Evolutionary conservation across 92 coral and sea anemone genomes (phyloP).

Genomic region (Epizoanthus ramosus): DNA sequence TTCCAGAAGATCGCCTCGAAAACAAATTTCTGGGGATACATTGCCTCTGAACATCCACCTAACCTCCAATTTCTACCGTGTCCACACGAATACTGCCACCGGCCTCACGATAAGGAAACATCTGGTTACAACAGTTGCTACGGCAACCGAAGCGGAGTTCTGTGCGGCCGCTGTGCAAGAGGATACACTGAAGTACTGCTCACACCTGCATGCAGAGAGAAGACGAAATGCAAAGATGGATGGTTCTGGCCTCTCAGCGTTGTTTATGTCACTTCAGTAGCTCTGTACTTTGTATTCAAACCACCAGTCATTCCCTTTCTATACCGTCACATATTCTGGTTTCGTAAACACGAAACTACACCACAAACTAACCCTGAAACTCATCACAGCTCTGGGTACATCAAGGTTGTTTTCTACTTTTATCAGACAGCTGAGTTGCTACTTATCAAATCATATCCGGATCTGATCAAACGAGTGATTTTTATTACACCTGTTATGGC

Average conservation of each 20-base stretch:
- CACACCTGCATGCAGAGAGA: slow-evolving; percentile 37
- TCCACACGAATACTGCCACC: slow-evolving; percentile 52
- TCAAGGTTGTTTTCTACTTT: slow-evolving; percentile 47
- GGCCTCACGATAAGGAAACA: background rate
- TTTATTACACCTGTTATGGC: slow-evolving; percentile 36
- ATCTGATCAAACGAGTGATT: background rate
- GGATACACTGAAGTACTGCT: slow-evolving; percentile 49
- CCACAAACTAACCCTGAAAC: background rate
- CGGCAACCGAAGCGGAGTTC: slow-evolving; percentile 48
- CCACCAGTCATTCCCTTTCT: slow-evolving; percentile 28
- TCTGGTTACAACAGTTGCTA: slow-evolving; percentile 38
- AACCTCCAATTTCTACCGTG: slow-evolving; percentile 37
- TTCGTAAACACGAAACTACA: background rate
- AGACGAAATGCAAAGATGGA: slow-evolving; percentile 25
- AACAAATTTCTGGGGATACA: slow-evolving; percentile 50
- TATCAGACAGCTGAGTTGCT: slow-evolving; percentile 46
- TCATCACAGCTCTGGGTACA: slow-evolving; percentile 29
- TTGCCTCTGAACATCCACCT: background rate
- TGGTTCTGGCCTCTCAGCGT: slow-evolving; percentile 46
- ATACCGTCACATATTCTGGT: slow-evolving; percentile 9
- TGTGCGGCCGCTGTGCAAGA: slow-evolving; percentile 53
- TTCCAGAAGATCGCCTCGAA: slow-evolving; percentile 33
- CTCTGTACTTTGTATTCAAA: slow-evolving; percentile 10
- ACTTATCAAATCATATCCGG: slow-evolving; percentile 14
- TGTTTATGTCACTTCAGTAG: slow-evolving; percentile 5